Percentiles rank a stretch among this genome's conserved stretches.
These are phyloP conservation scores for Pholis gunnellus DNA, from an alignment of 2,113 vertebrate species.

Conservation along the genomic window DNA sequence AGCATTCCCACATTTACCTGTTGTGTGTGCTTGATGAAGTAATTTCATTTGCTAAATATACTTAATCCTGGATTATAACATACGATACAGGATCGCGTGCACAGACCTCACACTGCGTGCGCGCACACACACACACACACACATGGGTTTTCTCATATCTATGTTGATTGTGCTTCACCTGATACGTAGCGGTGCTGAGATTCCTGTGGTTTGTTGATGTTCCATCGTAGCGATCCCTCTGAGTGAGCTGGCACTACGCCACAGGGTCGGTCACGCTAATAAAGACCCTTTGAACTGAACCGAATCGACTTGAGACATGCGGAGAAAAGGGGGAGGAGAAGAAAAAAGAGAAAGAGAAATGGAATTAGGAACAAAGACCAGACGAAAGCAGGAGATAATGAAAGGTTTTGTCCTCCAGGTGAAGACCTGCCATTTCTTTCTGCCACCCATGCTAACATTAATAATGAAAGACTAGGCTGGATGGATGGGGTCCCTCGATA, in stretches of 20 bases:
- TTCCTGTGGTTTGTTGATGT: constrained; percentile 66
- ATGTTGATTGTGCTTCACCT: constrained; percentile 53
- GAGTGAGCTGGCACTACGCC: constrained; percentile 65
- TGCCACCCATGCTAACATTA: constrained; percentile 45
- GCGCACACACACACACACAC: neutral
- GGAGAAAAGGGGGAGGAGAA: constrained; percentile 55
- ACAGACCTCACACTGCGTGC: neutral
- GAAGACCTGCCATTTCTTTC: constrained; percentile 40
- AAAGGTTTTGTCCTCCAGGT: constrained; percentile 71
- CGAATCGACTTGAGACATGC: constrained; percentile 70
- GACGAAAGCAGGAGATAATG: constrained; percentile 59
- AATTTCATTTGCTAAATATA: constrained; percentile 61
- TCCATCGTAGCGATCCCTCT: constrained; percentile 64
- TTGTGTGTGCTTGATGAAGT: constrained; percentile 54
- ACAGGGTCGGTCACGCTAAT: constrained; percentile 75
- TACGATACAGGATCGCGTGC: constrained; percentile 33
- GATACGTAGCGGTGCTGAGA: constrained; percentile 61
- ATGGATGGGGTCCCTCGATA: constrained; percentile 25
- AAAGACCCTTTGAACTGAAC: constrained; percentile 79
- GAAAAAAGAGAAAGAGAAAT: constrained; percentile 53
- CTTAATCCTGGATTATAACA: constrained; percentile 55
- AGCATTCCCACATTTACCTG: constrained; percentile 59
- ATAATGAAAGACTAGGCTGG: constrained; percentile 57
- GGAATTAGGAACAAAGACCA: constrained; percentile 67
- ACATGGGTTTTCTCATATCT: constrained; percentile 11